phyloP scores from a whole-genome alignment of 2,888 invertebrate species.

The Caenorhabditis auriculariae region DNA sequence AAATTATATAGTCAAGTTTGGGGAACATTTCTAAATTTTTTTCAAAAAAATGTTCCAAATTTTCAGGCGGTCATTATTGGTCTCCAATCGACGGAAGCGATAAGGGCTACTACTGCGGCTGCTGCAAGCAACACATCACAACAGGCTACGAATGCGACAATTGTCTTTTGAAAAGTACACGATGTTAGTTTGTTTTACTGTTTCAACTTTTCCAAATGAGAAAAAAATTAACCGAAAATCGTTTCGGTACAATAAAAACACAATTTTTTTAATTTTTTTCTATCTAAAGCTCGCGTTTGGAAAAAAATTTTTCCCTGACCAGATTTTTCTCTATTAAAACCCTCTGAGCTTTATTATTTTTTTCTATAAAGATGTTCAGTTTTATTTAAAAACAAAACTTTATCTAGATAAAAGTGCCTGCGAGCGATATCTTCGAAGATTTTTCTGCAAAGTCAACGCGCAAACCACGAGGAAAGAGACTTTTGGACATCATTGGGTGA shows the following conservation, averaged over 20 bases:
- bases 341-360: too few species aligned
- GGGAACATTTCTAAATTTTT: too few species aligned
- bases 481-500: constrained; percentile 31
- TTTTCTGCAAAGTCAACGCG: constrained; percentile 18
- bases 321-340: too few species aligned
- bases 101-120: constrained; percentile 32
- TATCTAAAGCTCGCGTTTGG: too few species aligned
- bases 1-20: too few species aligned
- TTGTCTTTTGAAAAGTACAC: constrained; percentile 36
- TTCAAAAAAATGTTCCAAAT: neutral
- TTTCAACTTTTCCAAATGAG: neutral
- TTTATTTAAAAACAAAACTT: neutral
- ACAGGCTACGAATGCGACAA: constrained; percentile 44
- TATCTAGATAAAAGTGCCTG: constrained; percentile 26
- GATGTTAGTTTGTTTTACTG: too few species aligned
- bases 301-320: too few species aligned
- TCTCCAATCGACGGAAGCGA: constrained; percentile 26
- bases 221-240: neutral
- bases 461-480: constrained; percentile 10
- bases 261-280: too few species aligned
- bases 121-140: constrained; percentile 32
- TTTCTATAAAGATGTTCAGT: too few species aligned
- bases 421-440: constrained; percentile 23
- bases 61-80: constrained; percentile 46
- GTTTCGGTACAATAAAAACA: neutral